Percentiles rank a stretch among this genome's conserved stretches.
These are phyloP conservation scores for Aratinga solstitialis DNA, from an alignment of 2,797 vertebrate genomes.

Conservation along the genomic window DNA sequence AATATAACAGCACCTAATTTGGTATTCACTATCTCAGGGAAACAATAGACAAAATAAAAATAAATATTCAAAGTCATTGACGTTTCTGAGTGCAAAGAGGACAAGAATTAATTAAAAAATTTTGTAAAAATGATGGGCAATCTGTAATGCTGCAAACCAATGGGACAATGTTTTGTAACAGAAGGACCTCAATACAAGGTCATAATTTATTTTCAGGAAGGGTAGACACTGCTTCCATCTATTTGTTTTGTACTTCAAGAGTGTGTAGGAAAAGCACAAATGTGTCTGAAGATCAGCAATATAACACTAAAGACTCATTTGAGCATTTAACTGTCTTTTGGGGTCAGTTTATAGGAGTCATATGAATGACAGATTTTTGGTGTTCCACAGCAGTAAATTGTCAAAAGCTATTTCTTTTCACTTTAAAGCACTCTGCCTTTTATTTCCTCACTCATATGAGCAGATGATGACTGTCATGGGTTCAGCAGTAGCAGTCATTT, in stretches of 20 bases:
- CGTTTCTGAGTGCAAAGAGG: neutral
- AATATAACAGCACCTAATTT: neutral
- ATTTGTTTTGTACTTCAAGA: neutral
- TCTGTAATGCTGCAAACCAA: neutral
- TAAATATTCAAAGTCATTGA: neutral
- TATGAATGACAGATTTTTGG: conserved; percentile 32
- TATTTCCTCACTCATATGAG: conserved; percentile 35
- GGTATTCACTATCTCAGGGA: neutral
- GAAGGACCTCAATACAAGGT: neutral
- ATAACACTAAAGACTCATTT: conserved; percentile 17
- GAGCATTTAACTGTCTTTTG: conserved; percentile 26
- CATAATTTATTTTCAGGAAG: neutral
- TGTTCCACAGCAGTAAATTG: conserved; percentile 17
- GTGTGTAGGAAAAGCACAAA: neutral
- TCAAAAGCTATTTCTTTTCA: conserved; percentile 52
- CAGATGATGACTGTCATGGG: neutral
- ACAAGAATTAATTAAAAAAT: neutral
- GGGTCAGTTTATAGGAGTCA: neutral
- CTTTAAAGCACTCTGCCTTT: conserved; percentile 18
- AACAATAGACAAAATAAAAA: neutral
- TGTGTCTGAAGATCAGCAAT: neutral
- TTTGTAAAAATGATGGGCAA: neutral
- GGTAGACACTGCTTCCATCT: neutral
- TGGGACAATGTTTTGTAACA: neutral
- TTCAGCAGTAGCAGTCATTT: too few relatives aligned